Percentiles rank a stretch among this genome's conserved stretches.
Conservation (phyloP, 2,888 invertebrate genomes). For the Drosophila seclusa region DNA sequence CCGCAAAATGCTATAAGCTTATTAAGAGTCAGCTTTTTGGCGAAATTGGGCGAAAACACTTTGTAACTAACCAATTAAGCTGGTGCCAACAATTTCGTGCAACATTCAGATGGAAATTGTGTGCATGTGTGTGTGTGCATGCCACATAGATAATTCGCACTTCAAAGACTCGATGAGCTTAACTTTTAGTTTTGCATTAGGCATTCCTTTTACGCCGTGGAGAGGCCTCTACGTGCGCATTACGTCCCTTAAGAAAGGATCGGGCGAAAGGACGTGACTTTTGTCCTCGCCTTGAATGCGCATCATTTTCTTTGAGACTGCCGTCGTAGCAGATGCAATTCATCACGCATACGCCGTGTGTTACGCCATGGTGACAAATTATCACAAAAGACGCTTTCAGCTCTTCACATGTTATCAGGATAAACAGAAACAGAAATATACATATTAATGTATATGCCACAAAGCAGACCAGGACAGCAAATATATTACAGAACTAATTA, state of each 20-base stretch:
- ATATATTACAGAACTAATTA: too few species aligned
- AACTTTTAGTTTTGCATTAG: slow-evolving; percentile 67
- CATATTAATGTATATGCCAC: neutral
- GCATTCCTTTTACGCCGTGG: slow-evolving; percentile 58
- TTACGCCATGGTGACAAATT: neutral
- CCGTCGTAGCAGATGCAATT: slow-evolving; percentile 27
- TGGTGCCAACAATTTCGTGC: slow-evolving; percentile 50
- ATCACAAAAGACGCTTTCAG: neutral
- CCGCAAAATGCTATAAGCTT: slow-evolving; percentile 57
- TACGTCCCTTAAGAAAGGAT: slow-evolving; percentile 30
- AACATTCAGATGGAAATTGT: slow-evolving; percentile 6
- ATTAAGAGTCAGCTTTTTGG: slow-evolving; percentile 47
- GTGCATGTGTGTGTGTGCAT: slow-evolving; percentile 34
- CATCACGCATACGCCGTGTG: slow-evolving; percentile 46
- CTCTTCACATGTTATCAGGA: neutral
- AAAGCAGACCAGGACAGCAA: neutral
- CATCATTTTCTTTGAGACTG: slow-evolving; percentile 61
- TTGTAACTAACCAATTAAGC: slow-evolving; percentile 71
- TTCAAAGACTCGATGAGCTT: slow-evolving; percentile 6
- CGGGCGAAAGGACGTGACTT: slow-evolving; percentile 60
- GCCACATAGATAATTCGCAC: slow-evolving; percentile 11
- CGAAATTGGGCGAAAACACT: slow-evolving; percentile 65
- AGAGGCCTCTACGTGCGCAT: slow-evolving; percentile 53
- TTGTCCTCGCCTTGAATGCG: slow-evolving; percentile 52
- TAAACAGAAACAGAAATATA: neutral